Conservation (phyloP, 2,113 vertebrate species). For the Solea solea region DNA sequence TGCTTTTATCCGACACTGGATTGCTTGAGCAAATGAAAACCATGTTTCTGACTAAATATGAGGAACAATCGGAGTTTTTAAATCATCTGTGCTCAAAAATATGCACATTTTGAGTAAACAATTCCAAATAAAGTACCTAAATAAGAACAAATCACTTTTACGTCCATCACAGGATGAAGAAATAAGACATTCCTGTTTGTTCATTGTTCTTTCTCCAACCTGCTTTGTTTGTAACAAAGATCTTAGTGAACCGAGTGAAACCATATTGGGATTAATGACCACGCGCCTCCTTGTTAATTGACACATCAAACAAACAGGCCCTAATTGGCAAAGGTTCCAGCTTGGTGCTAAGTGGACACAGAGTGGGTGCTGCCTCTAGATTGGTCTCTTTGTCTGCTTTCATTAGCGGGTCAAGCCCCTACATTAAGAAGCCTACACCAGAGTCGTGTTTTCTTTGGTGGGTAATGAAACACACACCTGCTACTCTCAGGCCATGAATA, state of each 20-base stretch:
- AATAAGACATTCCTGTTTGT: too few species aligned
- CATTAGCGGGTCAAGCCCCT: slow-evolving; percentile 76
- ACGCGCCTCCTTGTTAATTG: slow-evolving; percentile 73
- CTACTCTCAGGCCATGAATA: slow-evolving; percentile 76
- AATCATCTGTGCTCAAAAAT: too few species aligned
- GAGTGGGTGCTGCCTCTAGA: slow-evolving; percentile 71
- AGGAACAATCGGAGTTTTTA: too few species aligned
- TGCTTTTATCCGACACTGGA: too few species aligned
- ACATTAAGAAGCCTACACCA: slow-evolving; percentile 72
- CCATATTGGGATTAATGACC: slow-evolving; percentile 67
- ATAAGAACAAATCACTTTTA: too few species aligned
- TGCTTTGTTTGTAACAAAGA: slow-evolving; percentile 36
- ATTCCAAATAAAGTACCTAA: not conserved
- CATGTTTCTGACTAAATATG: too few species aligned
- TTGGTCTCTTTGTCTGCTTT: slow-evolving; percentile 77
- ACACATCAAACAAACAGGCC: slow-evolving; percentile 80
- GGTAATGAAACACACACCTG: slow-evolving; percentile 81
- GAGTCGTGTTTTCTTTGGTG: slow-evolving; percentile 69
- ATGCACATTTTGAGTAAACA: not conserved
- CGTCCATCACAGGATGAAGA: too few species aligned
- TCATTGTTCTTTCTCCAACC: too few species aligned
- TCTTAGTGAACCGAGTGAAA: slow-evolving; percentile 32
- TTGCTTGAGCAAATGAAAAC: too few species aligned
- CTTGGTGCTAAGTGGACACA: slow-evolving; percentile 71
- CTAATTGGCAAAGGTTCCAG: slow-evolving; percentile 78